These are phyloP conservation scores for Actenoides hombroni DNA, from an alignment of 2,113 vertebrate genomes.

Conservation along the genomic window DNA sequence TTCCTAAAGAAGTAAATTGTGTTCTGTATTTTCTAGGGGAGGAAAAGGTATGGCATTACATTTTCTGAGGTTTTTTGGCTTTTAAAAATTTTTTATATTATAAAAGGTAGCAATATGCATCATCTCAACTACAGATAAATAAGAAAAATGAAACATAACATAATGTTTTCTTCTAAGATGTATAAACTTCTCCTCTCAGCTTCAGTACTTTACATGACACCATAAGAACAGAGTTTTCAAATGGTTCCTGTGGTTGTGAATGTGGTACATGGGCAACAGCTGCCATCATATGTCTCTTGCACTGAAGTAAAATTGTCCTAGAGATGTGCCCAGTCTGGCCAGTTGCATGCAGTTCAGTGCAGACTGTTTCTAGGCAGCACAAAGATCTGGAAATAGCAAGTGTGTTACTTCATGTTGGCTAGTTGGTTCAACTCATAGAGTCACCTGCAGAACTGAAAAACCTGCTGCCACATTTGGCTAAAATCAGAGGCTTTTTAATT, in stretches of 20 bases:
- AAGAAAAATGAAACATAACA: background rate
- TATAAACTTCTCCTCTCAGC: background rate
- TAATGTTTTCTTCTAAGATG: background rate
- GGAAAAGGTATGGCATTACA: background rate
- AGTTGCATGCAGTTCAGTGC: rapidly evolving
- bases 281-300: too few species aligned
- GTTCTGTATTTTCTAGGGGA: background rate
- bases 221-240: background rate
- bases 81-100: background rate
- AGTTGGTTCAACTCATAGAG: background rate
- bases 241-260: background rate
- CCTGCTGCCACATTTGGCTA: background rate
- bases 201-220: background rate
- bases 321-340: background rate
- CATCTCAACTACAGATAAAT: background rate
- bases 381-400: too few species aligned
- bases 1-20: too few species aligned
- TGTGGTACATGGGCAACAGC: too few species aligned
- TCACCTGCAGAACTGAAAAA: background rate
- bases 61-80: rapidly evolving
- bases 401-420: background rate
- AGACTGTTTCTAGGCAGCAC: background rate
- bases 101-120: background rate
- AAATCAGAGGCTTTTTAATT: background rate
- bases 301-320: background rate